Conservation (phyloP, 1,140 invertebrate species). For the Euschistus heros region DNA sequence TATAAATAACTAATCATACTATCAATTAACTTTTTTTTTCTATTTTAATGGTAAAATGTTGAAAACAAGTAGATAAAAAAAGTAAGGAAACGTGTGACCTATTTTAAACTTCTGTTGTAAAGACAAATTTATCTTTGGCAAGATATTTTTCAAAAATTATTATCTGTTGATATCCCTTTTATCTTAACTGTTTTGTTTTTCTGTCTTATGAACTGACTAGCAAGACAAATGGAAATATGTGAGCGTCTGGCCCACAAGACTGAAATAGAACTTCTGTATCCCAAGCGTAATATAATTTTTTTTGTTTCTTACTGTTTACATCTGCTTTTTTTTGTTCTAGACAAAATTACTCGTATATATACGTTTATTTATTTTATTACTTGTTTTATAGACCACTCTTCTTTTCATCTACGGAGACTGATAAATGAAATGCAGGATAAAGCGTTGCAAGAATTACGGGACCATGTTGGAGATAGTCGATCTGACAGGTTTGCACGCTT, state of each 20-base stretch:
- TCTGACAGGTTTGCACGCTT: conserved; percentile 52
- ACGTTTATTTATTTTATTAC: not conserved
- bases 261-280: no score
- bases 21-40: no score
- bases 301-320: not conserved
- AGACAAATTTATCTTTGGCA: no score
- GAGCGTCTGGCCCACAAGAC: no score
- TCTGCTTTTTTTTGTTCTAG: not conserved
- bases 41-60: no score
- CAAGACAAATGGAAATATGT: no score
- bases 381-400: conserved; percentile 38
- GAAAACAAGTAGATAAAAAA: no score
- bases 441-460: conserved; percentile 56
- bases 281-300: not conserved
- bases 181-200: not conserved
- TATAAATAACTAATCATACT: no score
- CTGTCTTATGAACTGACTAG: no score
- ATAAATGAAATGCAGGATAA: conserved; percentile 62
- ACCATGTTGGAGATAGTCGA: conserved; percentile 41
- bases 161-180: not conserved
- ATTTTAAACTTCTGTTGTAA: no score
- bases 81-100: no score
- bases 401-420: conserved; percentile 33
- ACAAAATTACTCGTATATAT: not conserved
- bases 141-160: not conserved